Percentiles rank a stretch among this genome's conserved stretches.
Conservation (phyloP, 1,140 invertebrate species). For the Drosophila virilis region DNA sequence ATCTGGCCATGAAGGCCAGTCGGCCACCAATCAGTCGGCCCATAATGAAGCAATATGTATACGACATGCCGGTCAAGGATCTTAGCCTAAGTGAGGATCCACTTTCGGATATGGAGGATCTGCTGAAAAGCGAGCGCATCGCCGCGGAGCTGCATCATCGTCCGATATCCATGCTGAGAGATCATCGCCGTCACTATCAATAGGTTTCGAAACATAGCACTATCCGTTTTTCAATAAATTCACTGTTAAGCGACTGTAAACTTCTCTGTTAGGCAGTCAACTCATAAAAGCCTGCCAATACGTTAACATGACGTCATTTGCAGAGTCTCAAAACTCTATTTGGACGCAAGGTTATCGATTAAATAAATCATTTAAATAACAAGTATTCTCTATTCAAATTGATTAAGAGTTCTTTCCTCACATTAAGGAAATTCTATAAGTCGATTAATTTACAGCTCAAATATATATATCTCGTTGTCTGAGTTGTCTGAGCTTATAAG, state of each 20-base stretch:
- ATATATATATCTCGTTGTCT: too few species aligned
- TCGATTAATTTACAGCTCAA: too few species aligned
- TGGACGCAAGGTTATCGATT: too few species aligned
- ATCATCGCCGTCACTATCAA: conserved; percentile 4
- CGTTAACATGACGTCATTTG: background rate
- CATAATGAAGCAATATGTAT: background rate
- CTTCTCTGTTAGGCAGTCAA: background rate
- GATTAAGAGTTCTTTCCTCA: background rate
- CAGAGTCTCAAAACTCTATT: background rate
- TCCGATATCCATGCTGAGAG: background rate
- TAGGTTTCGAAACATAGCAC: background rate
- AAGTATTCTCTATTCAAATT: background rate
- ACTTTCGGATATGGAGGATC: conserved; percentile 28
- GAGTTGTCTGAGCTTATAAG: too few species aligned
- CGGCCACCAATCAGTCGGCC: background rate
- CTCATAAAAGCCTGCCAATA: too few species aligned
- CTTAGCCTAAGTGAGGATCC: conserved; percentile 1
- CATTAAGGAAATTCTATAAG: too few species aligned
- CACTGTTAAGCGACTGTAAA: conserved; percentile 5
- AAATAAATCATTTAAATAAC: too few species aligned
- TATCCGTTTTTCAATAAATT: conserved; percentile 14
- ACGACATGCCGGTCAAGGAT: background rate
- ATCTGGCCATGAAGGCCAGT: conserved; percentile 21
- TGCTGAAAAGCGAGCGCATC: conserved; percentile 16
- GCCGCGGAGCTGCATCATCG: conserved; percentile 15